Base-by-base conservation (phyloP, 1,140 invertebrate genomes). In the Brachionus paranguensis region DNA sequence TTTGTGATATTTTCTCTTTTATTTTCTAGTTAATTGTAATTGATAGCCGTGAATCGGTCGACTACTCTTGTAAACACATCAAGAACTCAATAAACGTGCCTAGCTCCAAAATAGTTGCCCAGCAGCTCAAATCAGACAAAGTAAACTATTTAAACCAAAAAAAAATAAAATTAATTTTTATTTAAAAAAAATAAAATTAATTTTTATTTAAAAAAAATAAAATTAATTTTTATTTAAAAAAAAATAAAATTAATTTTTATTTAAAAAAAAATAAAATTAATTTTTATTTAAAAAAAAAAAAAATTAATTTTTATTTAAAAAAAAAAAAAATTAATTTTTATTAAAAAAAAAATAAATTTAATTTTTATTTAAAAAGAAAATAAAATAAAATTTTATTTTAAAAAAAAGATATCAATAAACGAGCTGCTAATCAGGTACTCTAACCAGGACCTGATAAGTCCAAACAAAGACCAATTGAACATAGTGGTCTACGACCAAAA, bases 401-500 rank as follows among this genome's bases (percentile, higher is more conserved):
- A n/a, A 12, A 5, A 2, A 14, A 27, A 79, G 76, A 64, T 81
- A 6, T 81, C 78, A 64, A 68, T 81, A 27, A 60, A 68, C 53
- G 78, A 81, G 45, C 33, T 81, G 33, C 14, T 81, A 43, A 64
- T 81, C 2, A 81, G 37, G 45, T 45, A 81, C 41, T 64, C 64
- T 14, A 47, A 24, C n/a, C 20, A 45, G 17, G 78, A 81, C 20
- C 43, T 81, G 20, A 64, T 47, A 1, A 68, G 53, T 12, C 60
- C 11, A 14, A 81, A 43, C 27, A 65, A 24, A 50, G 27, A 76
- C 45, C 17, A 76, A 27, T 14, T 81, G 14, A 60, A 81, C 14
- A 81, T 81, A 45, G 78, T 81, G 24, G 78, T 81, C 5, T 81
- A 81, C 20, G 78, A 81, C 27, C 53, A 81, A 45, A 60, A 81